Base-by-base conservation (phyloP, 2,888 invertebrate species). In the Scaptomyza parva region DNA sequence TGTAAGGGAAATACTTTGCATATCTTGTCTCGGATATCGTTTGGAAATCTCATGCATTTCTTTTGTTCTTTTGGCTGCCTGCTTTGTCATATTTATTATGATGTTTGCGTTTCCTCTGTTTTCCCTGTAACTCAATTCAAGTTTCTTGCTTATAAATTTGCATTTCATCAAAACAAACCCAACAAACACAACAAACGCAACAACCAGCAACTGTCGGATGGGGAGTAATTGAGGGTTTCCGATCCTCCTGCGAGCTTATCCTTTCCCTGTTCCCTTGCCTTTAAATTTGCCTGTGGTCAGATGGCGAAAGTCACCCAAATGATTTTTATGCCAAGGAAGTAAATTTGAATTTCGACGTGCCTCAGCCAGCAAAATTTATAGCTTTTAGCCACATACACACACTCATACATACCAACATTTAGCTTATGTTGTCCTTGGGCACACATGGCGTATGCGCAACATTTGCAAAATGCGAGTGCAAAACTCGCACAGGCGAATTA, bases 331-430 rank as follows among this genome's bases (percentile, higher is more conserved):
- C 54, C 72, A 62, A 57, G 48, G 33, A 79, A 69, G 69, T 71
- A 74, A 77, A 86, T 86, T 80, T 70, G 67, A 84, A 80, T 84
- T 80, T 84, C 63, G 54, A 73, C 65, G 62, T 81, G 73, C 62
- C 68, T 65, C 63, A 63, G 61, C 59, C 61, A 68, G 50, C 48
- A 61, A 54, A 74, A 80, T 86, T 84, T 84, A 86, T 84, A 58
- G 63, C 62, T 65, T 74, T 67, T 48, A 45, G 50, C 51, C 52
- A 40, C 37, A 65, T 43, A 67, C 37, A 65, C 45, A 67, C 53
- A 54, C 35, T 26, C 43, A 20, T 2, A 41, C 33, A 28, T n/a
- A 40, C 30, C 30, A 11, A 20, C 35, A 40, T 14, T 39, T 41
- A 39, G 51, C 54, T 60, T 53, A 43, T 48, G 52, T 53, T 73